Percentiles rank a stretch among this genome's conserved stretches.
phyloP scores from a whole-genome alignment of 1,140 invertebrate genomes.

The Drosophila albomicans region DNA sequence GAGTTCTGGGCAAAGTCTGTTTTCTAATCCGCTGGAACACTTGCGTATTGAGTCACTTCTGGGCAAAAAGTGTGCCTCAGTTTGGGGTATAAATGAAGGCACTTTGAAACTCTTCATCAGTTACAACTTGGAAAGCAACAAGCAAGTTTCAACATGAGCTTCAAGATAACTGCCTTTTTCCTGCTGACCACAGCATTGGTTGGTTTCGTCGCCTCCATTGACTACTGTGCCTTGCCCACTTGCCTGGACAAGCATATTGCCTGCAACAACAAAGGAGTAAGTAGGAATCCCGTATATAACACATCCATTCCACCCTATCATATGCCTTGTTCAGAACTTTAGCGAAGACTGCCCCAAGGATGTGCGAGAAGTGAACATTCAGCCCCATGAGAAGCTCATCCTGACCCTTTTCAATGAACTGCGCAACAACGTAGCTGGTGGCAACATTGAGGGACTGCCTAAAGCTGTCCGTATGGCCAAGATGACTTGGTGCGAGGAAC shows the following conservation, averaged over 20 bases:
- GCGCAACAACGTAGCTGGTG: conserved; percentile 67
- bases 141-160: background rate
- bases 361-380: conserved; percentile 48
- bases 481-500: conserved; percentile 73
- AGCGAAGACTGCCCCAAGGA: conserved; percentile 61
- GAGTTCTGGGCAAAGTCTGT: conserved; percentile 3
- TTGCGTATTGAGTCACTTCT: background rate
- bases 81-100: conserved; percentile 17
- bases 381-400: conserved; percentile 58
- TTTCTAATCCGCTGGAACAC: conserved; percentile 8
- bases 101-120: background rate
- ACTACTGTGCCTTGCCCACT: conserved; percentile 71
- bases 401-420: conserved; percentile 62
- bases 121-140: too few species aligned
- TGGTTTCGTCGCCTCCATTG: conserved; percentile 13
- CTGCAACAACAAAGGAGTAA: conserved; percentile 74
- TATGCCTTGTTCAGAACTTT: conserved; percentile 43
- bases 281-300: background rate
- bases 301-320: background rate
- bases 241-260: conserved; percentile 73
- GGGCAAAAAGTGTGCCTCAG: too few species aligned
- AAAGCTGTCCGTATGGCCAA: conserved; percentile 68
- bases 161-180: background rate
- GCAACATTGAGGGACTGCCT: conserved; percentile 50
- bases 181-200: conserved; percentile 6